Evolutionary conservation across 2,113 vertebrate species (phyloP), one percentile per base, ranked within the genome.

Genomic region (Syngnathoides biaculeatus): DNA sequence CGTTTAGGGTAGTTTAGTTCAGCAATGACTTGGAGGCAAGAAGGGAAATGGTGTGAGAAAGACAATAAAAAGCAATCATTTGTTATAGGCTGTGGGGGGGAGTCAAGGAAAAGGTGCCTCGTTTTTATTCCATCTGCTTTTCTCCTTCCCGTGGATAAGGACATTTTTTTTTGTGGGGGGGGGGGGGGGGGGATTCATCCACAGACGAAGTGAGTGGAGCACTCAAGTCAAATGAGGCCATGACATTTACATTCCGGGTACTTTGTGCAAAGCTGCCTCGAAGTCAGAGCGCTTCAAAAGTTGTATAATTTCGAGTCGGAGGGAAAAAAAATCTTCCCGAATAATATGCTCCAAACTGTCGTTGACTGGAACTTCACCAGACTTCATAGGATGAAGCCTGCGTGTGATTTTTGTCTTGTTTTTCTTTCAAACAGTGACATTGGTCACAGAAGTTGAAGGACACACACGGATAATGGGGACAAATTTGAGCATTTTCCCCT

Each of bases 1-100:
- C 4, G 2, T 71, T 75, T 69, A 69, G 48, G 40, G 30, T 13
- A 53, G 59, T 77, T 82, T 64, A 68, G 65, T 76, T 47, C 73
- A 55, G 56, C 78, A 62, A 69, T 75, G 65, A 75, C 57, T 68
- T 43, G 35, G 12, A 70, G 64, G 66, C 22, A 56, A 39, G 42
- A 30, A 52, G 53, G 66, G 58, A 71, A 70, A 66, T 59, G 42
- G 56, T 50, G 24, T 69, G 27, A 63, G 45, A 30, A 19, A 77
- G 66, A 71, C 27, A 43, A 52, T 73, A 64, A 56, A 50, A 56
- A 42, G 19, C 22, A 7, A 35, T 24, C 40, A 27, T 64, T 50
- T 30, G 24, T 30, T 48, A 39, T 20, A 55, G 52, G 14, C 12
- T 24, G 17, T n/a, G 15, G n/a, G 15, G 20, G 45, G 24, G 43